phyloP scores from a whole-genome alignment of 2,113 vertebrate genomes.

The Triplophysa dalaica region DNA sequence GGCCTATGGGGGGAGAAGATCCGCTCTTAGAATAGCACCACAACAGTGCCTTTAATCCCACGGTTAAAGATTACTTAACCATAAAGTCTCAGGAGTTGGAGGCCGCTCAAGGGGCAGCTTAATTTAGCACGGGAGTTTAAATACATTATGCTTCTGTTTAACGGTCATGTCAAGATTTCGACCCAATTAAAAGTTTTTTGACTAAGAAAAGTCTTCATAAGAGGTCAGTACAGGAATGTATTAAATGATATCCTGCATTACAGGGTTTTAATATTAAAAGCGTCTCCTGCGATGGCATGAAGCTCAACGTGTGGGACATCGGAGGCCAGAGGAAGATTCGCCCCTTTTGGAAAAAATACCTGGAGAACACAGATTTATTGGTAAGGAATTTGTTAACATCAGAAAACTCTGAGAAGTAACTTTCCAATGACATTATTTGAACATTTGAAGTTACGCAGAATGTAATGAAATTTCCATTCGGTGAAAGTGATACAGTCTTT shows the following conservation, averaged over 20 bases:
- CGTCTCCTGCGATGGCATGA: slow-evolving; percentile 69
- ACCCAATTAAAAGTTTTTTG: not conserved
- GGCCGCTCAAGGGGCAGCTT: slow-evolving; percentile 26
- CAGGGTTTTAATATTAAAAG: slow-evolving; percentile 81
- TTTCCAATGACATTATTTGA: not conserved
- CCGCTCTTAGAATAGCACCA: slow-evolving; percentile 32
- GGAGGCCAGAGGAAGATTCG: slow-evolving; percentile 77
- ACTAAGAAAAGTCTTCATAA: not conserved
- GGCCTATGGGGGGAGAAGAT: slow-evolving; percentile 19
- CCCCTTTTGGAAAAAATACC: slow-evolving; percentile 76
- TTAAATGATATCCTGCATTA: not conserved
- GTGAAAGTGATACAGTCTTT: not conserved
- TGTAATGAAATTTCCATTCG: not conserved
- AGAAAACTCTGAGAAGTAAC: not conserved
- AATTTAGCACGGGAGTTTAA: slow-evolving; percentile 32
- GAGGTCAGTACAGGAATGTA: not conserved
- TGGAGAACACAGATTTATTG: slow-evolving; percentile 77
- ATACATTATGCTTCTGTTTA: not conserved
- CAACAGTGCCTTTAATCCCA: slow-evolving; percentile 50
- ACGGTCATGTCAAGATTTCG: not conserved
- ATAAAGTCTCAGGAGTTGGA: slow-evolving; percentile 41
- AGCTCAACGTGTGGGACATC: slow-evolving; percentile 77
- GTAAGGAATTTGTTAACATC: slow-evolving; percentile 51
- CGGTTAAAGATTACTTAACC: slow-evolving; percentile 47
- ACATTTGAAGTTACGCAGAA: not conserved